A percentile compares a stretch with the other conserved stretches of the same genome.
These are phyloP conservation scores for Toxotes jaculatrix DNA, from an alignment of 2,113 vertebrate species.

Conservation along the genomic window DNA sequence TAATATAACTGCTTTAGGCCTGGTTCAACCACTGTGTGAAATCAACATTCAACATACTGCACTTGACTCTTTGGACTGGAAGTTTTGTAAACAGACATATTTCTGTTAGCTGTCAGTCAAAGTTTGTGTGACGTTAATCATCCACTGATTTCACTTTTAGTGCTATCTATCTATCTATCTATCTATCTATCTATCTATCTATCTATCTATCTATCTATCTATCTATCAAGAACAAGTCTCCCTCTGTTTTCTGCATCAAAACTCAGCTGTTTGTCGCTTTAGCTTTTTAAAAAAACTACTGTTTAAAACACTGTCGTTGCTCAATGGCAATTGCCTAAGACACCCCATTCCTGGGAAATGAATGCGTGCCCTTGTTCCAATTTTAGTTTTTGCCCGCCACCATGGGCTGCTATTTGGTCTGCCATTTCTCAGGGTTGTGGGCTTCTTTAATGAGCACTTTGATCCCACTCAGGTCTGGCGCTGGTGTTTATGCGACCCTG, in stretches of 20 bases:
- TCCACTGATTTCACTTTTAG: neutral
- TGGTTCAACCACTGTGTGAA: neutral
- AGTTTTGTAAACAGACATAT: neutral
- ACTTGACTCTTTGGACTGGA: no score
- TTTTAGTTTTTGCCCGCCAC: conserved; percentile 81
- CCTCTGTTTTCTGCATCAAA: conserved; percentile 29
- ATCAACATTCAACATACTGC: neutral
- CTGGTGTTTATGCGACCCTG: conserved; percentile 78
- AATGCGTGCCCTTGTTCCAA: conserved; percentile 83
- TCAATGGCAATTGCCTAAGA: conserved; percentile 80
- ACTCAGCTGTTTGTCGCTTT: conserved; percentile 27
- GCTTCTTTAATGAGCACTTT: conserved; percentile 83
- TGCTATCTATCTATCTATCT: neutral
- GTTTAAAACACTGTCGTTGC: conserved; percentile 64
- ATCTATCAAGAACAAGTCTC: conserved; percentile 2
- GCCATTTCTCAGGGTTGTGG: conserved; percentile 83
- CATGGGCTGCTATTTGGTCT: conserved; percentile 79
- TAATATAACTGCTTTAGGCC: neutral
- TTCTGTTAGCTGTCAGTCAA: neutral
- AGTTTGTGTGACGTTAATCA: conserved; percentile 16
- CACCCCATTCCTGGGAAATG: conserved; percentile 79
- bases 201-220: conserved; percentile 24
- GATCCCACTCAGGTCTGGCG: conserved; percentile 82
- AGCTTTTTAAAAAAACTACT: conserved; percentile 41
- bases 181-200: conserved; percentile 28